Conservation (phyloP, 2,888 invertebrate species). For the Trichopria drosophilae region DNA sequence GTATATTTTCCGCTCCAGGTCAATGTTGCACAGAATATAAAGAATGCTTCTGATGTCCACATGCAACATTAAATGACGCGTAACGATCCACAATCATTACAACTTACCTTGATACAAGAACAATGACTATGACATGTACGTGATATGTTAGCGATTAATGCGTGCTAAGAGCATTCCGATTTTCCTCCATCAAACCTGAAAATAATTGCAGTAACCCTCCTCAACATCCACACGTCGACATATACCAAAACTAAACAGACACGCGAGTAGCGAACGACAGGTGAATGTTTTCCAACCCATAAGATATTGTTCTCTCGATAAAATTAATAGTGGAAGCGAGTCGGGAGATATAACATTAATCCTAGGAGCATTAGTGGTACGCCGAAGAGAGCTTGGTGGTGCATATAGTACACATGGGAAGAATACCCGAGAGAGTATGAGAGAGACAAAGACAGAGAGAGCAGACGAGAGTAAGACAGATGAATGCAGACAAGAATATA, state of each 20-base stretch:
- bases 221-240: too few species aligned
- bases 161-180: too few species aligned
- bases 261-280: constrained; percentile 29
- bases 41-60: too few species aligned
- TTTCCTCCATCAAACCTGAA: too few species aligned
- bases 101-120: too few species aligned
- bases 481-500: constrained; percentile 11
- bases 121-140: too few species aligned
- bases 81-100: too few species aligned
- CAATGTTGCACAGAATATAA: too few species aligned
- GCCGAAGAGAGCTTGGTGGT: constrained; percentile 35
- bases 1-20: too few species aligned
- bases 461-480: not conserved
- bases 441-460: constrained; percentile 1
- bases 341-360: constrained; percentile 51
- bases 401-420: constrained; percentile 7
- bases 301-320: constrained; percentile 53
- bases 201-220: too few species aligned
- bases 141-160: too few species aligned
- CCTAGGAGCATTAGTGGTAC: constrained; percentile 49
- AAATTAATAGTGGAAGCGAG: constrained; percentile 53
- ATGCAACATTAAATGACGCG: too few species aligned
- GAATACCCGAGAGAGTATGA: not conserved
- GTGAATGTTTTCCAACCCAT: constrained; percentile 38
- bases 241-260: constrained; percentile 14